Evolutionary conservation across 2,888 invertebrate genomes (phyloP).

Genomic region (Phaedon cochleariae): DNA sequence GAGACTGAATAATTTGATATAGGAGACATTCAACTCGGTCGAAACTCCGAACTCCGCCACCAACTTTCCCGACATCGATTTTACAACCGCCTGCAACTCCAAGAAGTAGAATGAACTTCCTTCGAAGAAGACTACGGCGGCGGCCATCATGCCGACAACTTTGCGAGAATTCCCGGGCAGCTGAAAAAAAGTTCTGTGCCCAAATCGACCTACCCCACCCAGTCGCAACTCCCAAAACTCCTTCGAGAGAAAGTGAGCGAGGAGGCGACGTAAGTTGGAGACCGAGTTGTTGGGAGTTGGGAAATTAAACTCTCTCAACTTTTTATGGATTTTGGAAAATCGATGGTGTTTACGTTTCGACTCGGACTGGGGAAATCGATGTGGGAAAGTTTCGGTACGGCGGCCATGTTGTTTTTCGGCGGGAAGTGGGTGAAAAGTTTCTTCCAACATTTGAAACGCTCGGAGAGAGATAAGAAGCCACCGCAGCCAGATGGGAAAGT

Average conservation of each 20-base stretch:
- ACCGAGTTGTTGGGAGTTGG: constrained; percentile 56
- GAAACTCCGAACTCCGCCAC: constrained; percentile 27
- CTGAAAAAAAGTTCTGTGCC: constrained; percentile 48
- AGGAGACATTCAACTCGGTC: constrained; percentile 10
- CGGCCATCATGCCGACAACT: constrained; percentile 13
- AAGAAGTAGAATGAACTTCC: constrained; percentile 14
- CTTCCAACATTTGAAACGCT: constrained; percentile 11
- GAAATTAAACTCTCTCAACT: constrained; percentile 52
- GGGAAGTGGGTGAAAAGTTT: constrained; percentile 34
- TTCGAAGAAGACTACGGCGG: neutral
- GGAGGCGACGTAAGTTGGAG: constrained; percentile 60
- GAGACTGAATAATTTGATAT: neutral
- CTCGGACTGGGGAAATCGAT: constrained; percentile 24
- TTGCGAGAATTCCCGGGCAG: constrained; percentile 5
- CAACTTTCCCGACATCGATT: constrained; percentile 61
- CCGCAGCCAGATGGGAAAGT: neutral
- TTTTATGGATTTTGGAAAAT: constrained; percentile 62
- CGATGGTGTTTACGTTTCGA: constrained; percentile 60
- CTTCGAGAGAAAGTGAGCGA: constrained; percentile 62
- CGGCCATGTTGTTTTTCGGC: constrained; percentile 35
- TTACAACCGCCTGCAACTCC: constrained; percentile 41
- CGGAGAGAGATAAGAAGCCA: neutral
- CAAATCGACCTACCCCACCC: constrained; percentile 61
- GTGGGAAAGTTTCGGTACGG: constrained; percentile 15
- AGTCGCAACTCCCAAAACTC: constrained; percentile 55